phyloP scores from a whole-genome alignment of 2,113 vertebrate species.

The Aegithalos caudatus region DNA sequence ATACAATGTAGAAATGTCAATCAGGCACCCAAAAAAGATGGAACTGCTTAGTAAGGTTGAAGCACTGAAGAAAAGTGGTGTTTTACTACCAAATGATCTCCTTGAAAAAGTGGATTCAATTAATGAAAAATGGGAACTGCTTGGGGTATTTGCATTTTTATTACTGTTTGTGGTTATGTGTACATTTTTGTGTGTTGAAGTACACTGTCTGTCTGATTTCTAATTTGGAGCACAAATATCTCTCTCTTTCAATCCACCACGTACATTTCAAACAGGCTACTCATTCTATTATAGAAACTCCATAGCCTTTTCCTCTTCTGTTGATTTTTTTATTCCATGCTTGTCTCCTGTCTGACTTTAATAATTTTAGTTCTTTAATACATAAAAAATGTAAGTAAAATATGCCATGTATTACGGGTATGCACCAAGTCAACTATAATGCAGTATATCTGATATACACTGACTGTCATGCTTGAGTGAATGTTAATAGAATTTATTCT shows the following conservation, averaged over 20 bases:
- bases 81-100: conserved; percentile 82
- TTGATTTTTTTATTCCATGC: conserved; percentile 64
- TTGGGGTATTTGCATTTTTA: conserved; percentile 91
- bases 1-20: conserved; percentile 88
- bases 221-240: conserved; percentile 81
- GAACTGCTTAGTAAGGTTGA: conserved; percentile 87
- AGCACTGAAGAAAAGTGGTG: conserved; percentile 84
- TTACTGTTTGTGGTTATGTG: conserved; percentile 79
- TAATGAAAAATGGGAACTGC: conserved; percentile 90
- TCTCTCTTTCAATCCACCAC: conserved; percentile 74
- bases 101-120: conserved; percentile 88
- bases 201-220: conserved; percentile 79
- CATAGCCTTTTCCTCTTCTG: conserved; percentile 66
- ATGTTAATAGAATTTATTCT: conserved; percentile 83
- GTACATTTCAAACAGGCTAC: conserved; percentile 76
- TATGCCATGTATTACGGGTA: conserved; percentile 77
- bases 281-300: conserved; percentile 70
- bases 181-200: conserved; percentile 78
- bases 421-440: conserved; percentile 82
- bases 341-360: conserved; percentile 75
- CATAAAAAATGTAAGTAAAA: conserved; percentile 80
- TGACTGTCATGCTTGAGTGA: conserved; percentile 81
- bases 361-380: conserved; percentile 81
- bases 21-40: conserved; percentile 85
- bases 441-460: conserved; percentile 82